Evolutionary conservation across 2,797 vertebrate species (phyloP).

Genomic region (Percopsis omiscomaycus): DNA sequence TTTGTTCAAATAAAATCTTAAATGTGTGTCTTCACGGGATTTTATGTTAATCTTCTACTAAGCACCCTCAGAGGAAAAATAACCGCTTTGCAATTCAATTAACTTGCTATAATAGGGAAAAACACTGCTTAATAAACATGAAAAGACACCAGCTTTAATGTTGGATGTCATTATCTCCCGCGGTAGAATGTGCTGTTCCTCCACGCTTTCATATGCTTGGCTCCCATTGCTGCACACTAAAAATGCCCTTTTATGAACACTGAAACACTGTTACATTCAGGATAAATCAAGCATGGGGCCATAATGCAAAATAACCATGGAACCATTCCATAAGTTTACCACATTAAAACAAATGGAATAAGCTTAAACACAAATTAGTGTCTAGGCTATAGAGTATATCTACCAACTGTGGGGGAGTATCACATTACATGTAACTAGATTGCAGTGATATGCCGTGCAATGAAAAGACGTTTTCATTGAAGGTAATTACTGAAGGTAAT

Average conservation of each 20-base stretch:
- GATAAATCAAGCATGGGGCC: not conserved
- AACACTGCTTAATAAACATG: conserved; percentile 1
- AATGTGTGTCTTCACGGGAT: not conserved
- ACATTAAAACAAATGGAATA: not conserved
- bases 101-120: not conserved
- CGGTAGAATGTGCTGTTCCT: not conserved
- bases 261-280: not conserved
- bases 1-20: not conserved
- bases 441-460: no score
- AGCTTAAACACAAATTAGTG: not conserved
- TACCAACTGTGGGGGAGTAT: not conserved
- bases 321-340: no score
- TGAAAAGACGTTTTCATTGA: no score
- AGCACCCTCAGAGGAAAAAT: not conserved
- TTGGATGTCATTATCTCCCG: not conserved
- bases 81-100: conserved; percentile 7
- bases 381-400: not conserved
- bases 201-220: not conserved
- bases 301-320: not conserved
- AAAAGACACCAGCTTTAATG: conserved; percentile 1
- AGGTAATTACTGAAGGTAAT: no score
- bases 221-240: not conserved
- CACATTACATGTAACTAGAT: not conserved
- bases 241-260: not conserved
- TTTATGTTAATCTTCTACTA: not conserved